phyloP scores from a whole-genome alignment of 2,888 invertebrate species.

The Drosophila rubida region DNA sequence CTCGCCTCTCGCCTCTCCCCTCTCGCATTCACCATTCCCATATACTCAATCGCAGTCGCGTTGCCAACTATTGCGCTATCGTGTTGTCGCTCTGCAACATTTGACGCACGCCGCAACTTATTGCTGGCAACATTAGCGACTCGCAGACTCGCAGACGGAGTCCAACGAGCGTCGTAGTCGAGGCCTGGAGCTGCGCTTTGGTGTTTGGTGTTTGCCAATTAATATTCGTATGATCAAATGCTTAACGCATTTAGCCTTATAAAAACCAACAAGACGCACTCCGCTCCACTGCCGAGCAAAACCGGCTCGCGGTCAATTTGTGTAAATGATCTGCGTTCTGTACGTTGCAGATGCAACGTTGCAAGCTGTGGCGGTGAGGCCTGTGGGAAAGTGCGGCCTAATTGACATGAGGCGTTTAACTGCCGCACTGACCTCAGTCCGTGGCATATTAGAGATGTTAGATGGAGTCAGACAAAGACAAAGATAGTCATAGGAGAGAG shows the following conservation, averaged over 20 bases:
- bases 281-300: constrained; percentile 18
- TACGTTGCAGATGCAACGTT: not conserved
- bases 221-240: constrained; percentile 81
- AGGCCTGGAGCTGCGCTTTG: constrained; percentile 60
- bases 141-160: constrained; percentile 21
- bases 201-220: constrained; percentile 78
- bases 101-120: constrained; percentile 72
- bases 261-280: constrained; percentile 74
- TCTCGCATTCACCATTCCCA: not conserved
- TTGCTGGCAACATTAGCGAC: constrained; percentile 66
- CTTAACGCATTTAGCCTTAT: constrained; percentile 81
- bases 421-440: constrained; percentile 44
- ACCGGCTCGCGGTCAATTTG: constrained; percentile 75
- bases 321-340: constrained; percentile 70
- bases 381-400: constrained; percentile 74
- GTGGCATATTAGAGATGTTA: not conserved
- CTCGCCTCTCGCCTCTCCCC: not conserved
- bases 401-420: constrained; percentile 73
- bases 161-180: constrained; percentile 10
- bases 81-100: constrained; percentile 49
- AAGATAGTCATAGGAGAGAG: constrained; percentile 25
- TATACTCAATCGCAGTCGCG: constrained; percentile 13
- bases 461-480: not conserved
- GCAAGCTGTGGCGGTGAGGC: constrained; percentile 29
- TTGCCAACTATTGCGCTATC: constrained; percentile 35